phyloP scores from a whole-genome alignment of 2,888 invertebrate species.

The Thymelicus lineola region DNA sequence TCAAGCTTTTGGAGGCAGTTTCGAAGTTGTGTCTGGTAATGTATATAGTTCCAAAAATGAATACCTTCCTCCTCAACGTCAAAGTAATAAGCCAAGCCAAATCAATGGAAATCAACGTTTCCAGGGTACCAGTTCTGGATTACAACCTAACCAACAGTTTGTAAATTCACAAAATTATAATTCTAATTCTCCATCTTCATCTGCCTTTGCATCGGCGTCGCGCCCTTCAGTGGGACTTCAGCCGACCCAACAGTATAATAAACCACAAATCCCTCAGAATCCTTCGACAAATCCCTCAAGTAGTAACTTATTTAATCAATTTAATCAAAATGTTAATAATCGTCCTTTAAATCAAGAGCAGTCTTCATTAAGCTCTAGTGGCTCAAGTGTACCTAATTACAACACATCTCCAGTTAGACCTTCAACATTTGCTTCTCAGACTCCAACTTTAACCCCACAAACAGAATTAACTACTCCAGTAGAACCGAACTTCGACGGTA shows the following conservation, averaged over 20 bases:
- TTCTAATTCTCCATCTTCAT: slow-evolving; percentile 32
- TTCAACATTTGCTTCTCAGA: slow-evolving; percentile 44
- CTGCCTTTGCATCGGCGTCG: slow-evolving; percentile 38
- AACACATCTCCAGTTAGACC: slow-evolving; percentile 4
- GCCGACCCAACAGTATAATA: not conserved
- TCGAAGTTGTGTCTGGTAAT: slow-evolving; percentile 32
- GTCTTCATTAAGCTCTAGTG: not conserved
- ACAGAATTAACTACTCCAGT: slow-evolving; percentile 62
- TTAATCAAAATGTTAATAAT: slow-evolving; percentile 6
- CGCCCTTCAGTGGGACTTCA: slow-evolving; percentile 21
- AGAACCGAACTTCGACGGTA: slow-evolving; percentile 43
- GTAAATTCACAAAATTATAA: slow-evolving; percentile 17
- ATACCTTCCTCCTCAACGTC: slow-evolving; percentile 15
- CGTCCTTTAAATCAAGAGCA: slow-evolving; percentile 13
- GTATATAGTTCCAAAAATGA: slow-evolving; percentile 30
- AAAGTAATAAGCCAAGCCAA: slow-evolving; percentile 12
- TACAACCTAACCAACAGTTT: slow-evolving; percentile 11
- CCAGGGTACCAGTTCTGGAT: slow-evolving; percentile 19
- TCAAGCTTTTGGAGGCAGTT: slow-evolving; percentile 18
- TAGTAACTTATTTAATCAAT: not conserved
- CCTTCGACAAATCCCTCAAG: not conserved
- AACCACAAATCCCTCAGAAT: slow-evolving; percentile 8
- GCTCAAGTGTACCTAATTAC: not conserved
- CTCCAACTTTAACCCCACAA: slow-evolving; percentile 50
- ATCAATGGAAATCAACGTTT: slow-evolving; percentile 29